Percentiles rank a stretch among this genome's conserved stretches.
Conservation (phyloP, 2,113 vertebrate species). For the Natator depressus region DNA sequence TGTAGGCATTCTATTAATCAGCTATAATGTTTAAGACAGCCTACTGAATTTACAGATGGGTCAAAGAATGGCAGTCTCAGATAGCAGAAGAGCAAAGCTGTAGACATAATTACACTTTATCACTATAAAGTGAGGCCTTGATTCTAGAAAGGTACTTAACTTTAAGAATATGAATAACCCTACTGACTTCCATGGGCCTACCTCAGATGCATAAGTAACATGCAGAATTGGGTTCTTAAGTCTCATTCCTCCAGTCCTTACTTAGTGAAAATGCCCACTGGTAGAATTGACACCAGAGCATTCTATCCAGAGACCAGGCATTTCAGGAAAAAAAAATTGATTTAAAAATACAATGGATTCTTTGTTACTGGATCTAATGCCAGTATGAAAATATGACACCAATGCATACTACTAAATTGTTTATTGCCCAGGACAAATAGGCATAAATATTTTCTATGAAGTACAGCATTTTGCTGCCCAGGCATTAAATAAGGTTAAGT, state of each 20-base stretch:
- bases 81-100: not conserved
- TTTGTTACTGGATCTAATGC: not conserved
- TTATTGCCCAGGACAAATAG: not conserved
- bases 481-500: not conserved
- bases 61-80: slow-evolving; percentile 20
- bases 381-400: not conserved
- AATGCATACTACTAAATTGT: not conserved
- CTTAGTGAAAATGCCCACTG: not conserved
- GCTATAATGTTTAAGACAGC: slow-evolving; percentile 17
- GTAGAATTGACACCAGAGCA: not conserved
- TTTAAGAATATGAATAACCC: not conserved
- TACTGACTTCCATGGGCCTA: not conserved
- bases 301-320: not conserved
- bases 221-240: not conserved
- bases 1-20: slow-evolving; percentile 37
- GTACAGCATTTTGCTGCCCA: not conserved
- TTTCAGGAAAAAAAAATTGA: not conserved
- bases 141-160: not conserved
- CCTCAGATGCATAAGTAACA: not conserved
- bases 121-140: not conserved
- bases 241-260: not conserved
- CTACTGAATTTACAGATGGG: not conserved
- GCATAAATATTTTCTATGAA: not conserved
- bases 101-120: slow-evolving; percentile 6
- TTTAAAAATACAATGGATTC: not conserved